Conservation (phyloP, 1,140 invertebrate species). For the Aphelenchoides fujianensis region DNA sequence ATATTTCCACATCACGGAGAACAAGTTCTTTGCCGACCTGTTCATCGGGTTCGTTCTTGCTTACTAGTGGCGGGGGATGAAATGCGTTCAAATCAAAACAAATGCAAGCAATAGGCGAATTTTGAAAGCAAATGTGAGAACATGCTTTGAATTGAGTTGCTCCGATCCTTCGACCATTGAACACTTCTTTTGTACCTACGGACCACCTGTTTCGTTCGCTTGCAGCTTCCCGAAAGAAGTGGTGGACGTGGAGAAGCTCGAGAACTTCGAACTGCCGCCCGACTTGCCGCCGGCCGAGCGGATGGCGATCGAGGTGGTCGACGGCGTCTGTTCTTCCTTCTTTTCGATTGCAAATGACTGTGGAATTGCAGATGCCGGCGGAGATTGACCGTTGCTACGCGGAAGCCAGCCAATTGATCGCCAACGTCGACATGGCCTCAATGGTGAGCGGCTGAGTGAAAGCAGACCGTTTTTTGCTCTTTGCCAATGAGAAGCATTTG, state of each 20-base stretch:
- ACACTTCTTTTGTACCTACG: too few species aligned
- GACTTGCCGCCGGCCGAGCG: background rate
- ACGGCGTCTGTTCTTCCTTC: background rate
- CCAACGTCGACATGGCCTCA: constrained; percentile 46
- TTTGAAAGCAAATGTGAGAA: too few species aligned
- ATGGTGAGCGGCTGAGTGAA: too few species aligned
- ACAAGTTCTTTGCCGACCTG: constrained; percentile 9
- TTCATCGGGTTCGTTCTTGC: background rate
- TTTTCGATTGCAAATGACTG: background rate
- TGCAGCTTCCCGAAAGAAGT: constrained; percentile 5
- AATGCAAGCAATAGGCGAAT: too few species aligned
- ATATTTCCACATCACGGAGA: constrained; percentile 13
- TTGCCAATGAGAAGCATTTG: background rate
- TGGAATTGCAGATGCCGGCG: background rate
- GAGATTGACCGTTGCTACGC: constrained; percentile 41
- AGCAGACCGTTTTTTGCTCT: constrained; percentile 19
- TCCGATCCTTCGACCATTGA: too few species aligned
- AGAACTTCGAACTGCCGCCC: background rate
- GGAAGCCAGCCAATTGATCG: background rate
- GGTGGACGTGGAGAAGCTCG: background rate
- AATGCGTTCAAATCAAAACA: too few species aligned
- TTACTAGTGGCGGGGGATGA: constrained; percentile 4
- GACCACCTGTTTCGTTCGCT: background rate
- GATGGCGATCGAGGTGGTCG: background rate
- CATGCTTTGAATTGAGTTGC: too few species aligned